phyloP scores from a whole-genome alignment of 2,113 vertebrate genomes.

The Tragelaphus imberbis region DNA sequence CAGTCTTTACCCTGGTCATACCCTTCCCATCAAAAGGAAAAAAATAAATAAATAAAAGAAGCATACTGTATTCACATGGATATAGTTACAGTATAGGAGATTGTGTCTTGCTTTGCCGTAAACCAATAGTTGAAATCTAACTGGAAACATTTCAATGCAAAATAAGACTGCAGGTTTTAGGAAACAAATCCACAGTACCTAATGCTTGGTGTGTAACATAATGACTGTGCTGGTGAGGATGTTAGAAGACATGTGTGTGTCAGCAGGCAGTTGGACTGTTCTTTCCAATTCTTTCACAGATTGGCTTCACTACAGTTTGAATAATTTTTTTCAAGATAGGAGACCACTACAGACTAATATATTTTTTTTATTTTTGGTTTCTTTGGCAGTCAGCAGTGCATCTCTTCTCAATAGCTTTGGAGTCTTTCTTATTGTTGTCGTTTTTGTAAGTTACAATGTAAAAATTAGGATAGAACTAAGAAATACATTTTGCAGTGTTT shows the following conservation, averaged over 20 bases:
- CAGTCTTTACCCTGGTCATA: not conserved
- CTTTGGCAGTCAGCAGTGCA: not conserved
- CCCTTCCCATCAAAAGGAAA: not conserved
- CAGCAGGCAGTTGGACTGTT: not conserved
- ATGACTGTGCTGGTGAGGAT: not conserved
- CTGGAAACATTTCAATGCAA: conserved; percentile 31
- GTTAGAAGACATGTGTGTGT: not conserved
- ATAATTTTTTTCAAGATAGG: not conserved
- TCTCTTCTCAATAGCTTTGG: not conserved
- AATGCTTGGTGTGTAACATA: not conserved
- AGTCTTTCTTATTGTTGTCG: not conserved
- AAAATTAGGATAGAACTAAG: not conserved
- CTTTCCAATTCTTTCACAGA: conserved; percentile 20
- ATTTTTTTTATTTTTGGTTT: not conserved
- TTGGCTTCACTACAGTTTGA: not conserved
- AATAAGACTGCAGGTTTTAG: not conserved
- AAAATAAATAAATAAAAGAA: not conserved
- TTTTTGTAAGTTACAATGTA: not conserved
- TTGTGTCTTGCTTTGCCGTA: not conserved
- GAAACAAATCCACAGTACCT: not conserved
- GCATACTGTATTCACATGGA: not conserved
- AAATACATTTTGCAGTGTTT: not conserved
- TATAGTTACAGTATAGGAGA: not conserved
- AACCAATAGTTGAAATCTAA: not conserved
- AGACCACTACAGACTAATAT: not conserved